Percentiles rank a stretch among this genome's conserved stretches.
phyloP scores from a whole-genome alignment of 2,888 invertebrate genomes.

The Lamproptera curius region DNA sequence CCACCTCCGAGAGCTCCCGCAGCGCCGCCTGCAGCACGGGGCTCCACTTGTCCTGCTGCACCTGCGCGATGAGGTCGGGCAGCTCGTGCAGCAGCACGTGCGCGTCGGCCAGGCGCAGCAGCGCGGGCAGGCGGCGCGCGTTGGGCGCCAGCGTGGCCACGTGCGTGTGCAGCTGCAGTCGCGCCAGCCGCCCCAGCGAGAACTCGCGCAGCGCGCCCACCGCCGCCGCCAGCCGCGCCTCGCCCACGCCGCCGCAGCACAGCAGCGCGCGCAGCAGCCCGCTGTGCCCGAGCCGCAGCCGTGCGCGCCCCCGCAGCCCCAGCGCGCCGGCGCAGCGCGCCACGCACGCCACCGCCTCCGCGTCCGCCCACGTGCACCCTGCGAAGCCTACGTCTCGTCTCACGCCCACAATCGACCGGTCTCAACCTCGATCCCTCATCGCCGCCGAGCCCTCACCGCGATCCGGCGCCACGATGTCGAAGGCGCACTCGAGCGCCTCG shows the following conservation, averaged over 20 bases:
- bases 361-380: conserved; percentile 88
- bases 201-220: conserved; percentile 41
- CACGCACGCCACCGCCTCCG: conserved; percentile 87
- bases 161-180: conserved; percentile 84
- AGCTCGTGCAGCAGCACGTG: conserved; percentile 80
- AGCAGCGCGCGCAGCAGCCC: conserved; percentile 85
- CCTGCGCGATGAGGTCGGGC: conserved; percentile 80
- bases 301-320: conserved; percentile 54
- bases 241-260: conserved; percentile 87
- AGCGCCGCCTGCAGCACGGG: conserved; percentile 83
- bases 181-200: conserved; percentile 68
- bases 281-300: conserved; percentile 88
- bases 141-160: conserved; percentile 83
- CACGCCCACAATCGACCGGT: conserved; percentile 87
- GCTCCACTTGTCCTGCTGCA: conserved; percentile 83
- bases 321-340: conserved; percentile 53
- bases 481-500: conserved; percentile 93
- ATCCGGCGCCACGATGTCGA: conserved; percentile 92
- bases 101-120: conserved; percentile 82
- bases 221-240: conserved; percentile 78
- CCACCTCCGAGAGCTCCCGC: conserved; percentile 85
- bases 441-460: conserved; percentile 82
- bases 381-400: conserved; percentile 82
- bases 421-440: conserved; percentile 91
- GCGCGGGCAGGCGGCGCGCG: conserved; percentile 80